Percentiles rank a stretch among this genome's conserved stretches.
These are phyloP conservation scores for Diplosoma virens DNA, from an alignment of 23 tunicate genomes.

Conservation along the genomic window DNA sequence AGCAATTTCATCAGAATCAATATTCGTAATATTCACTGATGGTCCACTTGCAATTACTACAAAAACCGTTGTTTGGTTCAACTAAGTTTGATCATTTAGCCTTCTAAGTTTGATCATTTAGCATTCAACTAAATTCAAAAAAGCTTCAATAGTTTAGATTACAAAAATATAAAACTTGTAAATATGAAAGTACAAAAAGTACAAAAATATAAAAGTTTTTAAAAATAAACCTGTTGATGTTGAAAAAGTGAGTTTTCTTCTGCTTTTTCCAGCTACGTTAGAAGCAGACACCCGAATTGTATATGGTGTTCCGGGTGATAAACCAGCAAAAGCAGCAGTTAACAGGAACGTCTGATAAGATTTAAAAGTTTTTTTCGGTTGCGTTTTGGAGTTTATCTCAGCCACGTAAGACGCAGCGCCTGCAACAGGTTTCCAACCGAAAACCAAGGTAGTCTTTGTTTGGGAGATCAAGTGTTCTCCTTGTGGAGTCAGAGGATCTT, in stretches of 20 bases:
- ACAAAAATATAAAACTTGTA: no score
- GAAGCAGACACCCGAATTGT: neutral
- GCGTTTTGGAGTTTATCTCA: neutral
- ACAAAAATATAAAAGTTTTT: no score
- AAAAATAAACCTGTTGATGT: neutral
- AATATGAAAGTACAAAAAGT: no score
- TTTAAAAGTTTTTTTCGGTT: neutral
- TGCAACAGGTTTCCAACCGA: neutral
- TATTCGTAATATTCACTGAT: neutral
- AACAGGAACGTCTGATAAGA: neutral
- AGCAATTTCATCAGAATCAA: neutral
- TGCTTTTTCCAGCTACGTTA: neutral
- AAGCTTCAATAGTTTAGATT: no score
- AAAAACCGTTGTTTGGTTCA: no score
- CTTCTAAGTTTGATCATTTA: no score
- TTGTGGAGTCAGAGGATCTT: neutral
- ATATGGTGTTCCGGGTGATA: neutral
- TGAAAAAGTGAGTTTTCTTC: neutral
- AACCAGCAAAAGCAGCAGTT: neutral
- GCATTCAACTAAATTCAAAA: no score
- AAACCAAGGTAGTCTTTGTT: neutral
- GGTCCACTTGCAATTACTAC: neutral
- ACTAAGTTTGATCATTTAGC: no score
- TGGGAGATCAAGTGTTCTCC: neutral
- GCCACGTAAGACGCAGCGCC: slow-evolving; percentile 1